These are phyloP conservation scores for Halcyon malimbica DNA, from an alignment of 2,113 vertebrate species.

Conservation along the genomic window DNA sequence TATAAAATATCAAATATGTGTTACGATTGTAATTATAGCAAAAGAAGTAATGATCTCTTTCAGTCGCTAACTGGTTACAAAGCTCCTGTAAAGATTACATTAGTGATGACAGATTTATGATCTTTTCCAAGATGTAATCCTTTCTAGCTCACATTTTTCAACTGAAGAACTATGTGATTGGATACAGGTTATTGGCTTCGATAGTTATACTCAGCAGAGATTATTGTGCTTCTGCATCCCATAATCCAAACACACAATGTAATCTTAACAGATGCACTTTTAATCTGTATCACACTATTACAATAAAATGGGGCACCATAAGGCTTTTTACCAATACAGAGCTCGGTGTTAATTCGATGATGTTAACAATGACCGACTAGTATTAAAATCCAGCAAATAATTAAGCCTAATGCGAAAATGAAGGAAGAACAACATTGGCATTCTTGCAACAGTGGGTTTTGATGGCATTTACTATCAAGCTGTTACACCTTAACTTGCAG, in stretches of 20 bases:
- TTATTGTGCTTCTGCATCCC: slow-evolving; percentile 67
- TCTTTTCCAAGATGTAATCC: slow-evolving; percentile 74
- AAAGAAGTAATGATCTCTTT: slow-evolving; percentile 74
- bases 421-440: slow-evolving; percentile 57
- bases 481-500: slow-evolving; percentile 60
- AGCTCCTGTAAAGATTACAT: slow-evolving; percentile 74
- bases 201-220: slow-evolving; percentile 62
- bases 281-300: slow-evolving; percentile 68
- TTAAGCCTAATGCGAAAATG: slow-evolving; percentile 68
- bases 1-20: slow-evolving; percentile 78
- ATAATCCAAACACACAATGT: slow-evolving; percentile 71
- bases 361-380: slow-evolving; percentile 60
- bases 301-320: slow-evolving; percentile 68
- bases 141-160: slow-evolving; percentile 72
- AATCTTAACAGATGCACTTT: slow-evolving; percentile 76
- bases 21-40: slow-evolving; percentile 75
- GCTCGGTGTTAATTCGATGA: slow-evolving; percentile 64
- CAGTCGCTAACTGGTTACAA: slow-evolving; percentile 73
- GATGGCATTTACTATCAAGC: slow-evolving; percentile 67
- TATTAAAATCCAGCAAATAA: slow-evolving; percentile 72
- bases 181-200: slow-evolving; percentile 78
- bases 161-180: slow-evolving; percentile 66
- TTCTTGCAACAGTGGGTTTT: slow-evolving; percentile 37
- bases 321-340: slow-evolving; percentile 67
- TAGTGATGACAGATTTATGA: slow-evolving; percentile 77